Evolutionary conservation across 2,888 invertebrate genomes (phyloP).

Genomic region (Stenotaenia linearis): DNA sequence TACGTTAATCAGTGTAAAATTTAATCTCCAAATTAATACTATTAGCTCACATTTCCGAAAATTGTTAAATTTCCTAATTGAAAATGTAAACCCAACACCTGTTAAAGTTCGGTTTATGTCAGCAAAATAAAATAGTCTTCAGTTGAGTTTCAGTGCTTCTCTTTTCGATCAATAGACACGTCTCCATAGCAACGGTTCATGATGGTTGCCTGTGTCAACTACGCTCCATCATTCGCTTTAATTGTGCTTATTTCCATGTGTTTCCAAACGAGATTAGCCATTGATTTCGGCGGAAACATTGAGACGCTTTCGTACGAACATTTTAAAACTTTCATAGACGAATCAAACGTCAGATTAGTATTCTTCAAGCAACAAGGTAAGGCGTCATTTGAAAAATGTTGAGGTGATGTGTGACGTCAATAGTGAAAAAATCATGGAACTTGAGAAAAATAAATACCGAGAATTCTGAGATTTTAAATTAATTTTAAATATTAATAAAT

Average conservation of each 20-base stretch:
- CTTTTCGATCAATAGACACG: neutral
- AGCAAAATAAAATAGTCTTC: neutral
- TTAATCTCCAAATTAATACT: neutral
- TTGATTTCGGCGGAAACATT: neutral
- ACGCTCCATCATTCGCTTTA: neutral
- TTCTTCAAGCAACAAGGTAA: conserved; percentile 14
- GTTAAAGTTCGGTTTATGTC: neutral
- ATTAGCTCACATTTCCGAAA: neutral
- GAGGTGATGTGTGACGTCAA: neutral
- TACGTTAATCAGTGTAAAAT: neutral
- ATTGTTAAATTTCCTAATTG: neutral
- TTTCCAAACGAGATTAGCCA: neutral
- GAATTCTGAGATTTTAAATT: neutral
- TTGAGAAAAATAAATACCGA: neutral
- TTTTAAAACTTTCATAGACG: conserved; percentile 5
- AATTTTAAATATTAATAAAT: too few relatives aligned
- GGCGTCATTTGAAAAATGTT: neutral
- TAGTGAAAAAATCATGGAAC: neutral
- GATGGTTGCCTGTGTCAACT: conserved; percentile 16
- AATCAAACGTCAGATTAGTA: neutral
- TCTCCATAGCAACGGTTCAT: conserved; percentile 9
- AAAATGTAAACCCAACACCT: neutral
- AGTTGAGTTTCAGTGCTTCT: neutral
- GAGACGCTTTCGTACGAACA: neutral
- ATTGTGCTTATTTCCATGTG: neutral